Evolutionary conservation across 2,797 vertebrate species (phyloP).

Genomic region (Molossus alvarezi): DNA sequence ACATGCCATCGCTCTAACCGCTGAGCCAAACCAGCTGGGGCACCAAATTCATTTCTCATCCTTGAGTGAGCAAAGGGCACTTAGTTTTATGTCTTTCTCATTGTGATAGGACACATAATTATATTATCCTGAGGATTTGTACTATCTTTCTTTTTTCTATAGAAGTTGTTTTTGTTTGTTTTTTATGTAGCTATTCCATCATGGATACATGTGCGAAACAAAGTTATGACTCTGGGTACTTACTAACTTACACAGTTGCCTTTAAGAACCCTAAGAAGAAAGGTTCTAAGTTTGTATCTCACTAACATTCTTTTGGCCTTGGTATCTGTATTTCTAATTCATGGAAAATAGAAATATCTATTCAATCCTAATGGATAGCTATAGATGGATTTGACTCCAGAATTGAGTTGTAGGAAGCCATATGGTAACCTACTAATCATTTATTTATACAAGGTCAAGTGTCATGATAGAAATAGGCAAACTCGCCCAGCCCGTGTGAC

Average conservation of each 20-base stretch:
- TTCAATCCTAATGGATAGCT: not conserved
- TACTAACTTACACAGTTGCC: conserved; percentile 48
- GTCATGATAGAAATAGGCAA: not conserved
- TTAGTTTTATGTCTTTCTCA: not conserved
- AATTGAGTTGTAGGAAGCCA: conserved; percentile 50
- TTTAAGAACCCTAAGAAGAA: conserved; percentile 55
- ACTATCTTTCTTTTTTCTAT: not conserved
- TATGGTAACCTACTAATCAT: conserved; percentile 33
- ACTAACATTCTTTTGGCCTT: conserved; percentile 17
- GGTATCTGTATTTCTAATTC: conserved; percentile 60
- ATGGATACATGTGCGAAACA: conserved; percentile 64
- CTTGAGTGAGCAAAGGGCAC: conserved; percentile 45
- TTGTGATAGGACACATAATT: not conserved
- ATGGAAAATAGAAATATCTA: conserved; percentile 48
- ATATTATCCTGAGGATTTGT: conserved; percentile 37
- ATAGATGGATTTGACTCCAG: not conserved
- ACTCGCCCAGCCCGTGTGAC: not conserved
- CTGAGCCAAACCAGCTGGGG: too few relatives aligned
- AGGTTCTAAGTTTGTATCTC: conserved; percentile 49
- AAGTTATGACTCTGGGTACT: conserved; percentile 45
- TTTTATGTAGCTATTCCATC: conserved; percentile 21
- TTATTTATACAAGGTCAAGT: conserved; percentile 22
- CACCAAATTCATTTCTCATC: conserved; percentile 37
- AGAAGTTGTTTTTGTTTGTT: not conserved
- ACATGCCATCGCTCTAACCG: too few relatives aligned